Evolutionary conservation across 1,140 invertebrate genomes (phyloP).

Genomic region (Triops cancriformis): DNA sequence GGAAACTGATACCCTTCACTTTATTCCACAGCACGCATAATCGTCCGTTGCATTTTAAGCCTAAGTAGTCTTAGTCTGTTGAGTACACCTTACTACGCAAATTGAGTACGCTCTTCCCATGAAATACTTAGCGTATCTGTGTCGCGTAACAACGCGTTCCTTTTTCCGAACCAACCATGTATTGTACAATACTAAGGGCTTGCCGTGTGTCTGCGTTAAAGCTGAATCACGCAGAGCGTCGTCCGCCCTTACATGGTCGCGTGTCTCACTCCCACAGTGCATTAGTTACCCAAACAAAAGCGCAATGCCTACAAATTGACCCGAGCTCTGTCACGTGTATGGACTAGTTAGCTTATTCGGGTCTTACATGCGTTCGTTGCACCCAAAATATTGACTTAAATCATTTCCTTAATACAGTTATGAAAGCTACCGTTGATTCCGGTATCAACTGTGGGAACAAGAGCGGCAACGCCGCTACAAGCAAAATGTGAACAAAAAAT

Average conservation of each 20-base stretch:
- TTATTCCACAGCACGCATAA: too few species aligned
- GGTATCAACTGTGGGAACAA: background rate
- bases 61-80: background rate
- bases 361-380: background rate
- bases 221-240: background rate
- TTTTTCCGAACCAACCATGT: background rate
- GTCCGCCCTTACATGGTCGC: background rate
- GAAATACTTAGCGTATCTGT: background rate
- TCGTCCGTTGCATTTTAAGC: background rate
- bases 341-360: background rate
- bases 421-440: background rate
- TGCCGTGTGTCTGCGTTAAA: background rate
- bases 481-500: background rate
- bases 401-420: background rate
- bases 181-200: background rate
- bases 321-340: background rate
- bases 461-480: background rate
- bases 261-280: constrained; percentile 2
- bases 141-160: background rate
- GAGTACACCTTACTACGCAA: background rate
- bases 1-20: background rate
- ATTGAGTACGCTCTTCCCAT: background rate
- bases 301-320: constrained; percentile 11
- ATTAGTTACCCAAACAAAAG: constrained; percentile 1
- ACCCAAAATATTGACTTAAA: background rate